Conservation (phyloP, 2,888 invertebrate species). For the Prionchulus punctatus region DNA sequence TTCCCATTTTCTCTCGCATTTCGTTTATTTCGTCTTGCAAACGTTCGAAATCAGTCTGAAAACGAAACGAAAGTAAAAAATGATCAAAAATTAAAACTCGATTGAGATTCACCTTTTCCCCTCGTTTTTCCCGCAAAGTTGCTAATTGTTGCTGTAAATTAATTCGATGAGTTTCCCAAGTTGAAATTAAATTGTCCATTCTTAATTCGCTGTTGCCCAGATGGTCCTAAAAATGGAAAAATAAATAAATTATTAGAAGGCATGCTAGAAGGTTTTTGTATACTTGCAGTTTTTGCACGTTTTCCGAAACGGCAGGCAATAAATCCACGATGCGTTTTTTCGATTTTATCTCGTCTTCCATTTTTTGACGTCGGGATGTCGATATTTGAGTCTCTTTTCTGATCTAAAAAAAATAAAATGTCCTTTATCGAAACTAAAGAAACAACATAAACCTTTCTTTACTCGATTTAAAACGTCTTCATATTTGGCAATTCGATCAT, state of each 20-base stretch:
- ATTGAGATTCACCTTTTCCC: neutral
- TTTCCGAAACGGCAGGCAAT: constrained; percentile 44
- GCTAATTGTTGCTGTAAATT: neutral
- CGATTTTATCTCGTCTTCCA: neutral
- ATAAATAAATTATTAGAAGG: neutral
- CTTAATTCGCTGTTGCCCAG: neutral
- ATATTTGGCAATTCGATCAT: too few species aligned
- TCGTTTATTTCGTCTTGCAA: neutral
- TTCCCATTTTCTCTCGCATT: neutral
- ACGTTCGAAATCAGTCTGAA: neutral
- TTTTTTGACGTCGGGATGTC: neutral
- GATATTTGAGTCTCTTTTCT: neutral
- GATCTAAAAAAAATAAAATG: neutral
- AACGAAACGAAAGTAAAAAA: neutral
- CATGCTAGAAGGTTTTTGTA: neutral
- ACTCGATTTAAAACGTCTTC: too few species aligned
- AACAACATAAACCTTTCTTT: too few species aligned
- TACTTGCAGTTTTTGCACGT: constrained; percentile 20
- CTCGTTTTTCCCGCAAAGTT: neutral
- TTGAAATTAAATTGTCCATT: neutral
- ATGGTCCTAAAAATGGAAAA: neutral
- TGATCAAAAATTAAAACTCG: neutral
- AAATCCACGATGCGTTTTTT: constrained; percentile 38
- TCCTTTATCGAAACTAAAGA: too few species aligned
- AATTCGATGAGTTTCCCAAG: neutral